phyloP scores from a whole-genome alignment of 92 coral and sea anemone genomes.

The Metridium senile region DNA sequence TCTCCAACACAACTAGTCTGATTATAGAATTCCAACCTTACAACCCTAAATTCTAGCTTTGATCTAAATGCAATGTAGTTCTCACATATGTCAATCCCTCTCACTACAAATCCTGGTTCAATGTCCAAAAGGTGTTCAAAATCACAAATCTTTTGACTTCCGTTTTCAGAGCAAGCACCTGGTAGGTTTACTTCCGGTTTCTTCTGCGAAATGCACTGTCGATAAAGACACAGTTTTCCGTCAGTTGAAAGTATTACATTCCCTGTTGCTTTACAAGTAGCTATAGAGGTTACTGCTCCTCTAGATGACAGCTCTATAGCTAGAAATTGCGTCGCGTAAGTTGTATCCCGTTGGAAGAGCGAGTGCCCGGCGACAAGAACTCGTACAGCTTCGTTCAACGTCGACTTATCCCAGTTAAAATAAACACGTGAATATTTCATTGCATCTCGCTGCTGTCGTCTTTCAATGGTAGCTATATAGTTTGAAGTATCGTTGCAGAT shows the following conservation, averaged over 20 bases:
- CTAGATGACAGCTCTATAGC: constrained; percentile 75
- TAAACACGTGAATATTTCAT: constrained; percentile 79
- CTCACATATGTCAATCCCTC: constrained; percentile 69
- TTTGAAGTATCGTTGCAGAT: constrained; percentile 80
- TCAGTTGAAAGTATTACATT: constrained; percentile 75
- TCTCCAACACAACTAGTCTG: neutral
- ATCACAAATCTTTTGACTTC: constrained; percentile 47
- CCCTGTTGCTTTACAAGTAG: constrained; percentile 76
- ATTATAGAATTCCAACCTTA: constrained; percentile 63
- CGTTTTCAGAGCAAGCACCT: neutral
- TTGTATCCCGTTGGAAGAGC: constrained; percentile 36
- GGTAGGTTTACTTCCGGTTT: constrained; percentile 44
- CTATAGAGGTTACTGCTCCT: constrained; percentile 55
- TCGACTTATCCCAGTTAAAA: constrained; percentile 84
- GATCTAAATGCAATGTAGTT: constrained; percentile 83
- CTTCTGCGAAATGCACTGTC: constrained; percentile 37
- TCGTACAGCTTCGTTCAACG: constrained; percentile 58
- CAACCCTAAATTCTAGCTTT: constrained; percentile 74
- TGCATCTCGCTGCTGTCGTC: constrained; percentile 50
- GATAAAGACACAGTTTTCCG: constrained; percentile 62
- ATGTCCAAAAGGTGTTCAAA: constrained; percentile 78
- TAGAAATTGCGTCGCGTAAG: constrained; percentile 57
- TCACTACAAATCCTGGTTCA: constrained; percentile 73
- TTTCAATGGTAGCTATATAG: constrained; percentile 79
- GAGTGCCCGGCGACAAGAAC: constrained; percentile 82